Conservation (phyloP, 1,140 invertebrate genomes). For the Calosoma granatense region DNA sequence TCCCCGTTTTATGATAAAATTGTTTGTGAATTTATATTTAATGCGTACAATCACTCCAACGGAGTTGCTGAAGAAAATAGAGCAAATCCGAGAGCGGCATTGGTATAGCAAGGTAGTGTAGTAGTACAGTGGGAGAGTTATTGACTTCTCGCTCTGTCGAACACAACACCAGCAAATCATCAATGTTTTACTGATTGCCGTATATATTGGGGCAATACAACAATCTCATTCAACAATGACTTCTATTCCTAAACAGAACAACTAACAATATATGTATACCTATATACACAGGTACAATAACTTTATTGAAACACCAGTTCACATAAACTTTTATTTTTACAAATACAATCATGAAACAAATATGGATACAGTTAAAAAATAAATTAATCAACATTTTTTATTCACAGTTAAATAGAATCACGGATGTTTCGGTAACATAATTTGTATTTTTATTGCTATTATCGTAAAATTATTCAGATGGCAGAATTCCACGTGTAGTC, state of each 20-base stretch:
- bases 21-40: neutral
- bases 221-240: too few species aligned
- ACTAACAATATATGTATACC: too few species aligned
- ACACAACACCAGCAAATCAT: neutral
- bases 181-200: too few species aligned
- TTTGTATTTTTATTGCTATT: neutral
- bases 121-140: neutral
- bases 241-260: too few species aligned
- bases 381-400: neutral
- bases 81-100: constrained; percentile 5
- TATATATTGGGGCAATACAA: neutral
- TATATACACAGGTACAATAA: too few species aligned
- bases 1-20: neutral
- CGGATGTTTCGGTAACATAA: neutral
- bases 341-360: neutral
- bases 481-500: neutral
- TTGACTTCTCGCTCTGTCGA: neutral
- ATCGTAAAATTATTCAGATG: neutral
- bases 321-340: neutral
- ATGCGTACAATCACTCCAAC: neutral
- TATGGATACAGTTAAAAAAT: neutral
- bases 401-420: too few species aligned
- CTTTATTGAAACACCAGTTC: neutral
- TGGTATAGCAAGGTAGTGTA: too few species aligned
- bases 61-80: neutral